Conservation (phyloP, 2,113 vertebrate genomes). For the Geococcyx californianus region DNA sequence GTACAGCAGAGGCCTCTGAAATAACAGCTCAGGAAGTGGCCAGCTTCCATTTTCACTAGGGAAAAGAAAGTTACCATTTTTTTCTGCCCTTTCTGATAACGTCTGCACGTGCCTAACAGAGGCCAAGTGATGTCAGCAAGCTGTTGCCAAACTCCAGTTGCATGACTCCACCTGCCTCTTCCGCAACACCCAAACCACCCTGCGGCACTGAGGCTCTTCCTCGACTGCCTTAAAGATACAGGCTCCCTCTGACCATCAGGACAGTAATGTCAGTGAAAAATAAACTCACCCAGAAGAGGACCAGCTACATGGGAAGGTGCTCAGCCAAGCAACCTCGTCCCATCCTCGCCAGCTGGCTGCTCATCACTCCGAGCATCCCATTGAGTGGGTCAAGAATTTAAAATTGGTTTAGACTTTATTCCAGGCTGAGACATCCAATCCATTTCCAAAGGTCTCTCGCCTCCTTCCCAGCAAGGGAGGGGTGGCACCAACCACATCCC, state of each 20-base stretch:
- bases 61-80: background rate
- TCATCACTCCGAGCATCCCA: background rate
- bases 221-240: background rate
- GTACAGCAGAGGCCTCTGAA: background rate
- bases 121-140: fast-evolving
- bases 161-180: background rate
- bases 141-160: background rate
- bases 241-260: fast-evolving
- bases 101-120: background rate
- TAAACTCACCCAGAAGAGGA: background rate
- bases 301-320: fast-evolving
- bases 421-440: background rate
- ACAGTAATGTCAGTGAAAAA: background rate
- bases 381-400: background rate
- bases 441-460: background rate
- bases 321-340: background rate
- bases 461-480: background rate
- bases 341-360: background rate
- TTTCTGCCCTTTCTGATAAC: background rate
- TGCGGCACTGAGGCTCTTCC: background rate
- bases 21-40: background rate
- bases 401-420: background rate
- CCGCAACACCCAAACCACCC: fast-evolving
- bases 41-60: background rate
- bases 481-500: background rate